Evolutionary conservation across 2,888 invertebrate genomes (phyloP).

Genomic region (Agapostemon virescens): DNA sequence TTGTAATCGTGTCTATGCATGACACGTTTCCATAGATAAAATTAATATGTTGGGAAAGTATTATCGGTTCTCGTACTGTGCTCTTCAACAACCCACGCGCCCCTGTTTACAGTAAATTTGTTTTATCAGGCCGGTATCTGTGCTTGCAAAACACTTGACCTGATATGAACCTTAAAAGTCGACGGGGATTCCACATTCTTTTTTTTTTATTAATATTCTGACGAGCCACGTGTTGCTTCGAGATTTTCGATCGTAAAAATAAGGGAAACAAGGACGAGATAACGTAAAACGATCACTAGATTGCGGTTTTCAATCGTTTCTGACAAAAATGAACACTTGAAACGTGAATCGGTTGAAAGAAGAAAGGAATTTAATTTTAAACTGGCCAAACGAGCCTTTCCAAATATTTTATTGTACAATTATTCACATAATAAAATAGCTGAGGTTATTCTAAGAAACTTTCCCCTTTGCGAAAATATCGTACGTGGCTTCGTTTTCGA

Average conservation of each 20-base stretch:
- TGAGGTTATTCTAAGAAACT: too few relatives aligned
- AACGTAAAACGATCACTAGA: too few relatives aligned
- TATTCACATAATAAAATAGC: too few relatives aligned
- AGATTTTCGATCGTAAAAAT: background rate
- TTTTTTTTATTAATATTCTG: background rate
- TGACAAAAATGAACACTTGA: too few relatives aligned
- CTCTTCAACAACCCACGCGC: background rate
- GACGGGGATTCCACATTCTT: background rate
- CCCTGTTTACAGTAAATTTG: background rate
- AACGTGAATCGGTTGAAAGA: too few relatives aligned
- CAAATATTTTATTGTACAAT: too few relatives aligned
- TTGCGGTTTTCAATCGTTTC: too few relatives aligned
- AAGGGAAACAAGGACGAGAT: background rate
- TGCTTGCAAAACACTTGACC: background rate
- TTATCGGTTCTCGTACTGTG: background rate
- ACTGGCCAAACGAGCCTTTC: too few relatives aligned
- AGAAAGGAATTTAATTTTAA: too few relatives aligned
- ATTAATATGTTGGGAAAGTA: constrained; percentile 5
- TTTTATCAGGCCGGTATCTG: background rate
- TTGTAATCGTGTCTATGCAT: background rate
- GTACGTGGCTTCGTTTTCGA: too few relatives aligned
- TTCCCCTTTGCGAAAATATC: too few relatives aligned
- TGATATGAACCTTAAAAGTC: background rate
- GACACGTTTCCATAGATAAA: background rate
- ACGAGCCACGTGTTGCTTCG: background rate